These are phyloP conservation scores for Drosophila ambigua DNA, from an alignment of 1,140 invertebrate genomes.

Conservation along the genomic window DNA sequence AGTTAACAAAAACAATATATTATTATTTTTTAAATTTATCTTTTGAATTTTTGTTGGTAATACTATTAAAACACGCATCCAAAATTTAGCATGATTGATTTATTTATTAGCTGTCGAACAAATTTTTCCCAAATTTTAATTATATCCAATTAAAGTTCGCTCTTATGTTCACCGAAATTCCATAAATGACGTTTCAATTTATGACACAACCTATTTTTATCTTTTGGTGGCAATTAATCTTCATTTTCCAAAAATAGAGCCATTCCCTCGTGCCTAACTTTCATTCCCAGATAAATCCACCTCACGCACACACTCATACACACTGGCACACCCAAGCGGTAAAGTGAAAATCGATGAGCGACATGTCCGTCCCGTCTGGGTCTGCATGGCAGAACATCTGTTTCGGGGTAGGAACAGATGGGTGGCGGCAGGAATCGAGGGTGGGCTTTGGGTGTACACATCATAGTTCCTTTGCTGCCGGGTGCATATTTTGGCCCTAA, in stretches of 20 bases:
- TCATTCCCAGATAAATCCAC: conserved; percentile 8
- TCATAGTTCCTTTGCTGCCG: conserved; percentile 21
- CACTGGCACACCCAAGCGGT: background rate
- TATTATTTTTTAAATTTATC: too few relatives aligned
- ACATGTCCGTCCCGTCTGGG: conserved; percentile 34
- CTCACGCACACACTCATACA: background rate
- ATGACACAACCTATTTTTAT: conserved; percentile 43
- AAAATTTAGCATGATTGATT: too few relatives aligned
- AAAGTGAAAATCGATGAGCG: conserved; percentile 51
- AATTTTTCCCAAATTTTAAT: background rate
- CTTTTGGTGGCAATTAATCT: conserved; percentile 27
- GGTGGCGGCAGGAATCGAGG: conserved; percentile 8
- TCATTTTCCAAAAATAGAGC: conserved; percentile 35
- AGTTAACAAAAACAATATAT: too few relatives aligned
- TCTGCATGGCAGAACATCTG: conserved; percentile 38
- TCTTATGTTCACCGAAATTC: background rate
- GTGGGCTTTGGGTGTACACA: conserved; percentile 33
- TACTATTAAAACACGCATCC: too few relatives aligned
- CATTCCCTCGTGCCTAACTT: conserved; percentile 13
- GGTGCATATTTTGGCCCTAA: conserved; percentile 65
- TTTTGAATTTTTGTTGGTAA: too few relatives aligned
- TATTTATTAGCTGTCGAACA: too few relatives aligned
- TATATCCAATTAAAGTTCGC: conserved; percentile 9
- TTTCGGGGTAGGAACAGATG: conserved; percentile 50
- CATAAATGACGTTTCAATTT: conserved; percentile 35